Evolutionary conservation across 2,797 vertebrate genomes (phyloP).

Genomic region (Pyrocephalus nanus): DNA sequence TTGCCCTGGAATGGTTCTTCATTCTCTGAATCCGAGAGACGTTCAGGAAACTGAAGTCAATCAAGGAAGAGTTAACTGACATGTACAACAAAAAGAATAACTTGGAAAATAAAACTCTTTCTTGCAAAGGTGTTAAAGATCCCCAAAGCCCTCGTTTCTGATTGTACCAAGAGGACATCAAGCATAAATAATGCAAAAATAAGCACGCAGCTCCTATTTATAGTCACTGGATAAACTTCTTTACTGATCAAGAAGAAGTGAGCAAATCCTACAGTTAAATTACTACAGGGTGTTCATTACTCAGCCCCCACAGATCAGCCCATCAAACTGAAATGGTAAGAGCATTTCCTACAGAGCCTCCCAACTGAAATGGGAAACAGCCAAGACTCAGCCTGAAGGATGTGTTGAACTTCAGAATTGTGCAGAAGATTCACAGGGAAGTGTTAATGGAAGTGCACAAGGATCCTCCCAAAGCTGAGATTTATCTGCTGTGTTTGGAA

Average conservation of each 20-base stretch:
- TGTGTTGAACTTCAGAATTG: background rate
- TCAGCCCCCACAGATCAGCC: background rate
- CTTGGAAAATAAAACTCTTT: background rate
- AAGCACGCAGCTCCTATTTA: background rate
- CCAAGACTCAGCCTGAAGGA: background rate
- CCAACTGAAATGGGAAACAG: background rate
- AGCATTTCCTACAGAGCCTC: background rate
- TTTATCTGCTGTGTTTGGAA: background rate
- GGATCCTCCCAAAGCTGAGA: background rate
- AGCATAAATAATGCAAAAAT: background rate
- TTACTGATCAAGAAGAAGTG: background rate
- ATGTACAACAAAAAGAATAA: background rate
- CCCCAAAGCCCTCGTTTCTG: background rate
- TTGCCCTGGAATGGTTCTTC: slow-evolving; percentile 89
- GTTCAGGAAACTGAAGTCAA: slow-evolving; percentile 78
- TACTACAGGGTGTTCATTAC: background rate
- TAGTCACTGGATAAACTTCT: background rate
- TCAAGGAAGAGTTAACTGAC: slow-evolving; percentile 43
- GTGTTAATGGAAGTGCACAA: background rate
- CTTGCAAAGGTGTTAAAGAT: background rate
- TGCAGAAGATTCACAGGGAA: background rate
- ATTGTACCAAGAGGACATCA: background rate
- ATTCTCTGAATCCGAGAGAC: slow-evolving; percentile 94
- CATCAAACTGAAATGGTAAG: background rate
- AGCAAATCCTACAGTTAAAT: background rate